Conservation (phyloP, 2,888 invertebrate genomes). For the Epicampocera succincta region DNA sequence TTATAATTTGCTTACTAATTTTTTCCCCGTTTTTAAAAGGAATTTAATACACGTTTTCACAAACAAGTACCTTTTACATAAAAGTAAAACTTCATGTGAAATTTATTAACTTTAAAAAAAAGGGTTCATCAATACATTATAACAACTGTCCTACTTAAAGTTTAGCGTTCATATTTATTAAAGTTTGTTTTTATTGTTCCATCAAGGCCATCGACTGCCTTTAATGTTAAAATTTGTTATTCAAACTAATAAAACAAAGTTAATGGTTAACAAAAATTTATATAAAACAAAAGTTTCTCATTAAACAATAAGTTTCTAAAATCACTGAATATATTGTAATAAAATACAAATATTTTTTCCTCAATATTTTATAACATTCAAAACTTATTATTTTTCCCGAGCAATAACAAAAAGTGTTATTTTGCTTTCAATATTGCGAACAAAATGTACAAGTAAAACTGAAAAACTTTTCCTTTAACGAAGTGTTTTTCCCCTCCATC, state of each 20-base stretch:
- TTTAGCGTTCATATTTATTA: too few species aligned
- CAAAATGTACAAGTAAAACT: conserved; percentile 10
- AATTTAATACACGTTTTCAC: too few species aligned
- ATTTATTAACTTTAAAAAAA: too few species aligned
- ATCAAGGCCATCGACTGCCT: neutral
- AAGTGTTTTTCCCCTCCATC: conserved; percentile 31
- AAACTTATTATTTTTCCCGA: conserved; percentile 38
- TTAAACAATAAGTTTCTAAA: conserved; percentile 23
- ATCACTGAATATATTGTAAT: conserved; percentile 23
- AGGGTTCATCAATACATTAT: too few species aligned
- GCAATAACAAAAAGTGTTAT: conserved; percentile 7
- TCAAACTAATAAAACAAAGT: conserved; percentile 25
- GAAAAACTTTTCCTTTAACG: conserved; percentile 35
- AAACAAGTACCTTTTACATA: too few species aligned
- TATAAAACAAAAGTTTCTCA: neutral
- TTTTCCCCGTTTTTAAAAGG: too few species aligned
- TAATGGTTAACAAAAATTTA: neutral
- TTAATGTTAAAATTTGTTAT: conserved; percentile 9
- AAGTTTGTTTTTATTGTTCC: neutral
- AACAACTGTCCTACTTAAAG: too few species aligned
- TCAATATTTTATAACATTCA: conserved; percentile 42
- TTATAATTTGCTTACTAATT: too few species aligned
- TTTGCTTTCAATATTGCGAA: neutral
- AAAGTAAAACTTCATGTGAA: too few species aligned
- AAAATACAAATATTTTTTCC: neutral